Conservation (phyloP, 2,888 invertebrate genomes). For the Himalopsyche japonica region DNA sequence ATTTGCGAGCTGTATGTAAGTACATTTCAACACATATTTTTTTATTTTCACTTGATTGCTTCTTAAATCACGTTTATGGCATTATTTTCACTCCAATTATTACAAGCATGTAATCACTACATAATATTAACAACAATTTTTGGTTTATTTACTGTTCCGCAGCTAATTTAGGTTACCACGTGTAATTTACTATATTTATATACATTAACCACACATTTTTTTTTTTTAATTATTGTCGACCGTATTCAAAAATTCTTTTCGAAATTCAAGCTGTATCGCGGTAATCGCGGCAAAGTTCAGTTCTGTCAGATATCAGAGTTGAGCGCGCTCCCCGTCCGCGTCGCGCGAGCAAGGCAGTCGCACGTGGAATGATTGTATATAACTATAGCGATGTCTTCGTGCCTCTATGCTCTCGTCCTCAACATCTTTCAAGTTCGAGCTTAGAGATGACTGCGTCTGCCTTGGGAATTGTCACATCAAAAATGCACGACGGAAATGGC, state of each 20-base stretch:
- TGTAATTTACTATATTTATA: too few species aligned
- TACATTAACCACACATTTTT: too few species aligned
- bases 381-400: background rate
- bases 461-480: background rate
- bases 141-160: too few species aligned
- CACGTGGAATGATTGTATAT: slow-evolving; percentile 16
- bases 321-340: background rate
- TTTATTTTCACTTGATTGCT: too few species aligned
- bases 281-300: background rate
- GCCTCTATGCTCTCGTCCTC: background rate
- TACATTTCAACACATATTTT: too few species aligned
- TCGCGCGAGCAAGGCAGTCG: background rate
- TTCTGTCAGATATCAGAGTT: background rate
- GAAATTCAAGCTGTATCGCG: background rate
- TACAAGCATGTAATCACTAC: too few species aligned
- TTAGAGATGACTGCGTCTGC: background rate
- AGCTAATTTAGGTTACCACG: too few species aligned
- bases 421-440: background rate
- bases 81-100: too few species aligned
- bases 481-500: background rate
- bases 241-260: background rate
- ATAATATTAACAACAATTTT: too few species aligned
- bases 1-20: too few species aligned
- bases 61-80: too few species aligned
- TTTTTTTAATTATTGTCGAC: too few species aligned